Evolutionary conservation across 2,113 vertebrate species (phyloP).

Genomic region (Actenoides lindsayi): DNA sequence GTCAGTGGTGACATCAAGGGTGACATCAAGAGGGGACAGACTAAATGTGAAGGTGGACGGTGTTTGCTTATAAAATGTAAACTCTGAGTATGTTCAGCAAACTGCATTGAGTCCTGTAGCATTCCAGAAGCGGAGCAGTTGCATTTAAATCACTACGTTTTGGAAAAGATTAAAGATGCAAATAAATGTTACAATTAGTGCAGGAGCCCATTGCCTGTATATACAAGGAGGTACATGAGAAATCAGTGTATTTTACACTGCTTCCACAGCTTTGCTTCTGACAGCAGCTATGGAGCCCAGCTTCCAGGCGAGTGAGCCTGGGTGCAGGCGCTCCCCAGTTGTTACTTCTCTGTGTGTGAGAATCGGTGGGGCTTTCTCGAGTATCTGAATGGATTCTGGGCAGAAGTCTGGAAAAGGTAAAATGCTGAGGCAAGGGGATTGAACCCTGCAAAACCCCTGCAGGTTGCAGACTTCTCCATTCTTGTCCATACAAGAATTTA

Average conservation of each 20-base stretch:
- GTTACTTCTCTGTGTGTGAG: background rate
- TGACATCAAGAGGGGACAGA: background rate
- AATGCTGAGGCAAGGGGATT: background rate
- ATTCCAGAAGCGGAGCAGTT: background rate
- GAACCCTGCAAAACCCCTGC: conserved; percentile 25
- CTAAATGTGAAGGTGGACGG: background rate
- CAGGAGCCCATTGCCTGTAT: background rate
- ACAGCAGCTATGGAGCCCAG: background rate
- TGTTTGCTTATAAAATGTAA: background rate
- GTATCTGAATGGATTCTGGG: background rate
- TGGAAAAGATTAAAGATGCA: background rate
- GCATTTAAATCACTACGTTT: background rate
- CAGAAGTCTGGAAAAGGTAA: conserved; percentile 17
- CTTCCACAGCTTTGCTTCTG: background rate
- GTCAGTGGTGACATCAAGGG: background rate
- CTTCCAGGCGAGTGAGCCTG: background rate
- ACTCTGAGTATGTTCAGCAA: background rate
- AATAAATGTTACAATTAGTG: background rate
- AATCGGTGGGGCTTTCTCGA: background rate
- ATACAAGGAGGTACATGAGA: background rate
- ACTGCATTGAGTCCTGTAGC: background rate
- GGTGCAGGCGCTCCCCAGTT: accelerated
- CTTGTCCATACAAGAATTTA: conserved; percentile 30
- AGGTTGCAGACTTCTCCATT: conserved; percentile 37
- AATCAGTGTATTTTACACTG: background rate